Conservation (phyloP, 37 sponge, comb jelly and placozoan genomes). For the Agelas oroides region DNA sequence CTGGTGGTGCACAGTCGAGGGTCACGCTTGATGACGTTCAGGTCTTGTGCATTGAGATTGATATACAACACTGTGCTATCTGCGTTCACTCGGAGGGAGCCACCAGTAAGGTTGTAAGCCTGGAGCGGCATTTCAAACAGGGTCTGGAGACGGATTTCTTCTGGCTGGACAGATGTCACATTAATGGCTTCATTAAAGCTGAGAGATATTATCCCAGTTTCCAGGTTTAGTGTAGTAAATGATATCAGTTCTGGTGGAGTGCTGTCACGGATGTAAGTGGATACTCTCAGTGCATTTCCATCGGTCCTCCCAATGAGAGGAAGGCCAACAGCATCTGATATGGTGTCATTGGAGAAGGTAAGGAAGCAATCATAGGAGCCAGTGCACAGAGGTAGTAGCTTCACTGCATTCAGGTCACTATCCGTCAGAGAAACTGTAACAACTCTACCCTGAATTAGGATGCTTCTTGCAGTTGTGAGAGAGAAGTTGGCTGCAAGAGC, state of each 20-base stretch:
- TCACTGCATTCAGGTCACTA: slow-evolving; percentile 71
- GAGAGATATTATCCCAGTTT: slow-evolving; percentile 56
- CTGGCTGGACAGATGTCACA: slow-evolving; percentile 40
- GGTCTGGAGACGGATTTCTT: slow-evolving; percentile 65
- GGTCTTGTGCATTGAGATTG: slow-evolving; percentile 54
- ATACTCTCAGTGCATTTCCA: slow-evolving; percentile 68
- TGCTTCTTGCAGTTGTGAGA: slow-evolving; percentile 35
- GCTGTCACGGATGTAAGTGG: slow-evolving; percentile 56
- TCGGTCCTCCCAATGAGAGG: slow-evolving; percentile 47
- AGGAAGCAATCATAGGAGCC: slow-evolving; percentile 63
- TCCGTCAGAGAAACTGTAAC: slow-evolving; percentile 54
- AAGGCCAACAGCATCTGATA: slow-evolving; percentile 75
- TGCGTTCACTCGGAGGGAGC: slow-evolving; percentile 2
- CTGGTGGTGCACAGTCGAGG: slow-evolving; percentile 73
- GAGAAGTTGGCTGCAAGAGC: slow-evolving; percentile 37
- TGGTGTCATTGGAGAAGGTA: slow-evolving; percentile 59
- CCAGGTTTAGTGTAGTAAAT: slow-evolving; percentile 63
- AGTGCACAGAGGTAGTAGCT: slow-evolving; percentile 68
- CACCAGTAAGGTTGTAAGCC: slow-evolving; percentile 75
- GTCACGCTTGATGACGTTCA: slow-evolving; percentile 73
- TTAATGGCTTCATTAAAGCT: slow-evolving; percentile 85
- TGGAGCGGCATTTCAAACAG: slow-evolving; percentile 84
- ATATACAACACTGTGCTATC: slow-evolving; percentile 57
- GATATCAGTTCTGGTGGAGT: slow-evolving; percentile 65
- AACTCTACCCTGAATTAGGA: slow-evolving; percentile 22